Conservation (phyloP, 2,797 vertebrate genomes). For the Halcyon chelicuti region DNA sequence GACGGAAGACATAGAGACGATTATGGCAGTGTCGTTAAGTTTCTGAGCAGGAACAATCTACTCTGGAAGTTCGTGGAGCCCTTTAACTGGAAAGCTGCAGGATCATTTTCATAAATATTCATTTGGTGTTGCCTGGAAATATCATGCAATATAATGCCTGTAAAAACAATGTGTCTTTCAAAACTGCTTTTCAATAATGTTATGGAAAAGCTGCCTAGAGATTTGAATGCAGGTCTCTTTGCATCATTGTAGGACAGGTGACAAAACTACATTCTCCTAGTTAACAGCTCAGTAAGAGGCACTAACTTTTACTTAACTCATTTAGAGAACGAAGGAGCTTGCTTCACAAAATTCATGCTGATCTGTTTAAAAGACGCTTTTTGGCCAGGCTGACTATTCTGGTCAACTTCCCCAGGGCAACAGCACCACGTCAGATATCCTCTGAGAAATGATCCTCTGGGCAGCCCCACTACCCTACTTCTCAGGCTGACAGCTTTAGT, state of each 20-base stretch:
- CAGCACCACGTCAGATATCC: neutral
- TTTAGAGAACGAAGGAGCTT: neutral
- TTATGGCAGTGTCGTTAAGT: neutral
- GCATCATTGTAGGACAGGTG: neutral
- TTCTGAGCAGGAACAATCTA: neutral
- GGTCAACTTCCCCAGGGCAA: neutral
- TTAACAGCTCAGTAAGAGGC: neutral
- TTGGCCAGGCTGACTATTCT: neutral
- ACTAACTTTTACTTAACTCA: neutral
- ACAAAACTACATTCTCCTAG: neutral
- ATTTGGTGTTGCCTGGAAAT: neutral
- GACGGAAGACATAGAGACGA: neutral
- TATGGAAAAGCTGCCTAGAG: neutral
- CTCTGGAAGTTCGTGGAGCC: neutral
- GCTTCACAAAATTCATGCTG: neutral
- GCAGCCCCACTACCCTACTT: neutral
- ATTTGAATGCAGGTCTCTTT: neutral
- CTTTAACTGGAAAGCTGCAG: neutral
- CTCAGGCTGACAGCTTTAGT: neutral
- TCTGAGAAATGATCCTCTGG: neutral
- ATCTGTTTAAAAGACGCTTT: neutral
- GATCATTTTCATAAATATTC: neutral
- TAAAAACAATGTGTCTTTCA: neutral
- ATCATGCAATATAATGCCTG: no score
- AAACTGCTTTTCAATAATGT: neutral